Percentiles rank a stretch among this genome's conserved stretches.
phyloP scores from a whole-genome alignment of 2,797 vertebrate species.

The Lepilemur ruficaudatus region DNA sequence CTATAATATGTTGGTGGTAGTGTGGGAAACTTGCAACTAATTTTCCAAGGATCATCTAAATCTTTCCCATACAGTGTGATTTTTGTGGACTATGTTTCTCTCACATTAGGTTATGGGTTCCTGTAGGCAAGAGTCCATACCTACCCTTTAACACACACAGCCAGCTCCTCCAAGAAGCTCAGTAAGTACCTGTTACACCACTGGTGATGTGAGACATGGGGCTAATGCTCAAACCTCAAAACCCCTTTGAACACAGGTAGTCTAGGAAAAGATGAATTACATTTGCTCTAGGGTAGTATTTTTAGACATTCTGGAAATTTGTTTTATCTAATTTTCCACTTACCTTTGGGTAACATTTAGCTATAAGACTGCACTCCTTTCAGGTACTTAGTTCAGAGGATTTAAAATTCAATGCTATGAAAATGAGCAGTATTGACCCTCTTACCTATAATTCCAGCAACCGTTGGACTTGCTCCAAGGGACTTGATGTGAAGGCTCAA shows the following conservation, averaged over 20 bases:
- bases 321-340: neutral
- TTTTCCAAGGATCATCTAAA: neutral
- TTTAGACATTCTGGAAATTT: neutral
- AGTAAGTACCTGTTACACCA: neutral
- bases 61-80: neutral
- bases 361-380: neutral
- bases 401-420: neutral
- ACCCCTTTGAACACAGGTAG: neutral
- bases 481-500: slow-evolving; percentile 94
- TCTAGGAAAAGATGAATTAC: neutral
- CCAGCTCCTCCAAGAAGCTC: neutral
- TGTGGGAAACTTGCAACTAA: neutral
- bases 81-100: neutral
- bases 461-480: slow-evolving; percentile 94
- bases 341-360: neutral
- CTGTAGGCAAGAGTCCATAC: neutral
- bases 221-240: neutral
- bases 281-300: neutral
- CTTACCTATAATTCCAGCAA: slow-evolving; percentile 95
- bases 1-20: neutral
- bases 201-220: neutral
- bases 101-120: neutral
- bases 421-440: neutral
- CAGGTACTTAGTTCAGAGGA: neutral
- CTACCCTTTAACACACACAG: neutral